Conservation (phyloP, 2,797 vertebrate genomes). For the Nyctalus aviator region DNA sequence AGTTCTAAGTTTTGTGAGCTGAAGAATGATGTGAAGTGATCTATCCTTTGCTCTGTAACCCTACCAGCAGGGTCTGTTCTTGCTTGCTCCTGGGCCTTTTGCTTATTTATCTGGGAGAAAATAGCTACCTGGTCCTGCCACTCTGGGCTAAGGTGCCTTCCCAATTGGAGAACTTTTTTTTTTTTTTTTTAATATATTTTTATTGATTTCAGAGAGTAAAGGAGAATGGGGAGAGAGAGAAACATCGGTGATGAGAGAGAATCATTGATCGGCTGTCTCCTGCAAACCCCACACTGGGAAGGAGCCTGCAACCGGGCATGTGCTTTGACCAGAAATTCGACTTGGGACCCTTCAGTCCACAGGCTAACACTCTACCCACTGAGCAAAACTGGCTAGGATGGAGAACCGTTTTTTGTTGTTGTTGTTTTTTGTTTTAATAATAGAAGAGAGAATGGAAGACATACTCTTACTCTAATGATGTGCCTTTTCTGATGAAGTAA, state of each 20-base stretch:
- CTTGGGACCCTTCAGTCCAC: too few relatives aligned
- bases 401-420: too few relatives aligned
- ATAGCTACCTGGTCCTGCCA: neutral
- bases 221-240: too few relatives aligned
- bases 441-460: slow-evolving; percentile 1
- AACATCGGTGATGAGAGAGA: too few relatives aligned
- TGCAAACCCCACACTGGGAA: too few relatives aligned
- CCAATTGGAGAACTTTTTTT: neutral
- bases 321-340: too few relatives aligned
- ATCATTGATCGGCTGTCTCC: too few relatives aligned
- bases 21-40: neutral
- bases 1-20: neutral
- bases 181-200: neutral
- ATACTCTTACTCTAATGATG: neutral
- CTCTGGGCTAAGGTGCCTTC: neutral
- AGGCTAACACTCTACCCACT: too few relatives aligned
- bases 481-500: slow-evolving; percentile 35
- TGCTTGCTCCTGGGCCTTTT: neutral
- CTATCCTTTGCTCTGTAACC: neutral
- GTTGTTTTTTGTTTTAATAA: neutral
- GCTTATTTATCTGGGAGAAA: neutral
- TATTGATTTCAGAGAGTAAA: too few relatives aligned
- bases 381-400: too few relatives aligned
- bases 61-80: neutral
- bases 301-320: too few relatives aligned